Base-by-base conservation (phyloP, 2,888 invertebrate genomes). In the Iselma pallidipennis region DNA sequence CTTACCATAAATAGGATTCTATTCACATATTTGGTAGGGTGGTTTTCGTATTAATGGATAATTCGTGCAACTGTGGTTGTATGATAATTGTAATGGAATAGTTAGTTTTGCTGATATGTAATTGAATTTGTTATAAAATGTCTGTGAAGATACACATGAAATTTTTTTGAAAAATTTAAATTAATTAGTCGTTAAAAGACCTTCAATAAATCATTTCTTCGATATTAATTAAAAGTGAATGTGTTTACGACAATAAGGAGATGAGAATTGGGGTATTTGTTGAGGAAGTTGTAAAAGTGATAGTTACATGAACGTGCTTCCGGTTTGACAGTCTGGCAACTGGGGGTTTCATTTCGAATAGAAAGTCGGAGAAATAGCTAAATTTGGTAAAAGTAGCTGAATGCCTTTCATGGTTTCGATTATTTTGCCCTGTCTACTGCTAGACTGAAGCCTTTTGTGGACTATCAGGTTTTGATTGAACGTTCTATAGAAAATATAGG, bases 1-100 rank as follows among this genome's bases (percentile, higher is more conserved):
- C 19, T 37, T 16, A 6, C 29, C 29, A 5, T 37, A 37, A 37
- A 37, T 37, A 37, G 16, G 2, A 14, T 37, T 4, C 33, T n/a
- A 14, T 14, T 33, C 0, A 4, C 33, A 37, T 37, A 37, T 37
- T 37, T 37, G 14, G 16, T 37, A 52, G 42, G 45, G 23, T 45
- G 52, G 52, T 48, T 58, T 52, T 56, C 56, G 29, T 29, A 52
- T 56, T 55, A 56, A 56, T 56, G 55, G 56, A 61, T 61, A 61
- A 61, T 61, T 56, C 51, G 61, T 45, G 52, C 56, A 45, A 57
- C 56, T 61, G 57, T 57, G 33, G 56, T 57, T 57, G 61, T 61
- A n/a, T n/a, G n/a, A n/a, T n/a, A 56, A 53, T 57, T 56, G 49
- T 57, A 61, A 61, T 61, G 56, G 53, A 61, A 61, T 52, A 56